Evolutionary conservation across 2,113 vertebrate genomes (phyloP), one percentile per base, ranked within the genome.

Genomic region (rabbit (Oryctolagus cuniculus)): DNA sequence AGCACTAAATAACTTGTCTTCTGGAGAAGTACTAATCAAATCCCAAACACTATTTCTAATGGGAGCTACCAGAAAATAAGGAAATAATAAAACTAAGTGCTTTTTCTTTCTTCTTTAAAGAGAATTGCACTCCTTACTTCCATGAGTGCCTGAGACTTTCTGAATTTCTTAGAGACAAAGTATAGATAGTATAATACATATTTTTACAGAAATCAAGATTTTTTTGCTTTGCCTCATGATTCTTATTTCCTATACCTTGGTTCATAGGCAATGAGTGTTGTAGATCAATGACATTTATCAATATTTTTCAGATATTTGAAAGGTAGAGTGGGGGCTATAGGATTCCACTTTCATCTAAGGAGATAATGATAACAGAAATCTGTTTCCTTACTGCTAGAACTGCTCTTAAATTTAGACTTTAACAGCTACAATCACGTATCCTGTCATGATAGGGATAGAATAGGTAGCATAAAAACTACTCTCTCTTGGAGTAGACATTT

Each of bases 121-220:
- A 91, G 17, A 84, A 83, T 64, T 61, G 15, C 16, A 55, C 63
- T 91, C 73, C 73, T 88, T 88, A 78, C n/a, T 83, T 87, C 85
- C 34, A 36, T 77, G 63, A 84, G 80, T 87, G 34, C 24, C 61
- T 38, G n/a, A 66, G 44, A 87, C 36, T 75, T 7, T 25, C 38
- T 90, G 36, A 69, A 87, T 79, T 89, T 96, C 70, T 88, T 89
- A 91, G 6, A 66, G 21, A 0, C 61, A 87, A 87, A 93, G 12
- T 79, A 55, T 87, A 90, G 87, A 95, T 79, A 96, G 66, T 38
- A 80, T 31, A 80, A 55, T 36, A 0, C 79, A 24, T 31, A 92
- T 79, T 92, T 95, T 58, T 84, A 89, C 44, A 90, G 22, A 7
- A 92, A 51, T 74, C 93, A 82, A 72, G 22, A 7, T 91, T 94